Conservation (phyloP, 2,113 vertebrate genomes). For the Etheostoma cragini region DNA sequence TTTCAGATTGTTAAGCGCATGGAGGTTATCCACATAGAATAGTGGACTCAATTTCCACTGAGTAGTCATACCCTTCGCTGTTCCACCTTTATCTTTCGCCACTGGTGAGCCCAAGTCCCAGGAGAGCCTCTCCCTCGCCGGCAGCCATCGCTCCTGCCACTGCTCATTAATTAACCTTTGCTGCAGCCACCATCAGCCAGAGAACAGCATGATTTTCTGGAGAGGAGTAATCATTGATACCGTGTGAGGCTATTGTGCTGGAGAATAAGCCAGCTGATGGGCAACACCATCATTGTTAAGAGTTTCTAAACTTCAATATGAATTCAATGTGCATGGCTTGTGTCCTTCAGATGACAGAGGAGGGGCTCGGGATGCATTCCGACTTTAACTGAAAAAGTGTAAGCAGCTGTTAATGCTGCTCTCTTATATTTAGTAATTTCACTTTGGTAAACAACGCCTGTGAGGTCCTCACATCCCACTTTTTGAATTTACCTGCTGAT, state of each 20-base stretch:
- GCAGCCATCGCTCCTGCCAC: slow-evolving; percentile 68
- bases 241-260: slow-evolving; percentile 44
- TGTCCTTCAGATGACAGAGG: slow-evolving; percentile 53
- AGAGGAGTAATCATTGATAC: slow-evolving; percentile 56
- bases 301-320: slow-evolving; percentile 40
- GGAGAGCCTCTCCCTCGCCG: slow-evolving; percentile 59
- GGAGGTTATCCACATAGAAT: slow-evolving; percentile 69
- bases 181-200: slow-evolving; percentile 66
- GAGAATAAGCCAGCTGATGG: slow-evolving; percentile 57
- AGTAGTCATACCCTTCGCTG: slow-evolving; percentile 61
- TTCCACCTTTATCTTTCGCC: slow-evolving; percentile 65
- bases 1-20: slow-evolving; percentile 53
- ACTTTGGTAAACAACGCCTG: slow-evolving; percentile 46
- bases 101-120: slow-evolving; percentile 57
- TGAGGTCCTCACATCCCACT: slow-evolving; percentile 21
- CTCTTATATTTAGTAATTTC: slow-evolving; percentile 33
- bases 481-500: slow-evolving; percentile 56
- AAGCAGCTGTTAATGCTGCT: slow-evolving; percentile 29
- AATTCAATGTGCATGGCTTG: slow-evolving; percentile 18
- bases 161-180: slow-evolving; percentile 82
- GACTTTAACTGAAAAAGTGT: slow-evolving; percentile 25
- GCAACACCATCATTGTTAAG: slow-evolving; percentile 21
- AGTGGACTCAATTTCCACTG: slow-evolving; percentile 69
- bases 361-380: not conserved
- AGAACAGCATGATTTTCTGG: slow-evolving; percentile 49